These are phyloP conservation scores for Labeo catla DNA, from an alignment of 2,113 vertebrate species.

Conservation along the genomic window DNA sequence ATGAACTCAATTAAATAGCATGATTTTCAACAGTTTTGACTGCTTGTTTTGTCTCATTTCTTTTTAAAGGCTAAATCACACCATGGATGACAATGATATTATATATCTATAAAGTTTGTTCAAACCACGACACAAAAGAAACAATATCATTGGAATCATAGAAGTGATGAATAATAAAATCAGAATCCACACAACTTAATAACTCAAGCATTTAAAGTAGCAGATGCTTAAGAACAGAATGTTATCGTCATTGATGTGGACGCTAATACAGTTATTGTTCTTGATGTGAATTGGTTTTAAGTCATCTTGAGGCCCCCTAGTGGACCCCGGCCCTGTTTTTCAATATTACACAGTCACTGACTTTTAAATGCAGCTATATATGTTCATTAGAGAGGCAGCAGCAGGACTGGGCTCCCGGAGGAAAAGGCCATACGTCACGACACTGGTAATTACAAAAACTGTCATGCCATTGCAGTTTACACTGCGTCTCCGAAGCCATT, in stretches of 20 bases:
- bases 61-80: not conserved
- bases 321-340: not conserved
- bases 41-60: not conserved
- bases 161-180: not conserved
- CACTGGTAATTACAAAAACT: not conserved
- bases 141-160: not conserved
- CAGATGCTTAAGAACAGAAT: not conserved
- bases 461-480: not conserved
- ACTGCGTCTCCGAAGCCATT: not conserved
- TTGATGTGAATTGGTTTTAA: not conserved
- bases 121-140: not conserved
- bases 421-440: not conserved
- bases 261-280: not conserved
- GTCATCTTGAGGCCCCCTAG: not conserved
- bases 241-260: not conserved
- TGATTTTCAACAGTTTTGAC: not conserved
- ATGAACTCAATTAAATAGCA: not conserved
- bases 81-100: not conserved
- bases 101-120: not conserved
- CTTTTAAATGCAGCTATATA: conserved; percentile 30
- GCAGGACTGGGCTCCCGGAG: not conserved
- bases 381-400: conserved; percentile 10
- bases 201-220: not conserved
- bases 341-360: not conserved
- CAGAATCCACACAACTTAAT: not conserved